These are phyloP conservation scores for Oncorhynchus mykiss DNA, from an alignment of 2,113 vertebrate genomes.

Conservation along the genomic window DNA sequence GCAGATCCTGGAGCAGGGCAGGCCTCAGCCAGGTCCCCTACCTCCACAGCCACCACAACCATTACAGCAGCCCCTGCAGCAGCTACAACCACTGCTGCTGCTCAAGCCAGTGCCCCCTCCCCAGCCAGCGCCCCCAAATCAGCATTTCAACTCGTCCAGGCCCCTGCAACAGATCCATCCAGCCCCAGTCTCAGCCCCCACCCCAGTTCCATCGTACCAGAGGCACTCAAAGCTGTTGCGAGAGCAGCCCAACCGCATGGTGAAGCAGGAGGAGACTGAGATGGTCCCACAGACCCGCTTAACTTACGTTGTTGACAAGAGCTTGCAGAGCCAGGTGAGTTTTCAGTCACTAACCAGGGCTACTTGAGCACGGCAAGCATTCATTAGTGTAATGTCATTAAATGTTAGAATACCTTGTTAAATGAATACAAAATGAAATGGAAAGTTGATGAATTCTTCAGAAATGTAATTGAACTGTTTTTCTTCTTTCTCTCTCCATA, in stretches of 20 bases:
- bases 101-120: constrained; percentile 81
- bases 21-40: constrained; percentile 72
- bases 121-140: constrained; percentile 78
- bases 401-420: too few relatives aligned
- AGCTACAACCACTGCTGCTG: constrained; percentile 62
- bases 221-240: constrained; percentile 68
- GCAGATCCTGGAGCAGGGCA: constrained; percentile 78
- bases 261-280: constrained; percentile 62
- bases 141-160: constrained; percentile 73
- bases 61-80: constrained; percentile 66
- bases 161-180: constrained; percentile 80
- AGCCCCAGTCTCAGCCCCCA: constrained; percentile 60
- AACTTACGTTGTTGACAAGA: constrained; percentile 79
- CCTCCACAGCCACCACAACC: constrained; percentile 67
- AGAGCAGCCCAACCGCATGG: constrained; percentile 63
- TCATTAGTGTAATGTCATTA: too few relatives aligned
- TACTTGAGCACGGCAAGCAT: not conserved
- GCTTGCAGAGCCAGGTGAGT: constrained; percentile 72
- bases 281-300: constrained; percentile 71
- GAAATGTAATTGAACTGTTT: too few relatives aligned
- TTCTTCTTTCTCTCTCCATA: too few relatives aligned
- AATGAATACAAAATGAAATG: too few relatives aligned
- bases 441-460: too few relatives aligned
- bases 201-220: constrained; percentile 59
- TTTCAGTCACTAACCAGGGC: not conserved